A percentile compares a stretch with the other conserved stretches of the same genome.
Evolutionary conservation across 2,113 vertebrate genomes (phyloP).

Genomic region (Hydrolagus affinis): DNA sequence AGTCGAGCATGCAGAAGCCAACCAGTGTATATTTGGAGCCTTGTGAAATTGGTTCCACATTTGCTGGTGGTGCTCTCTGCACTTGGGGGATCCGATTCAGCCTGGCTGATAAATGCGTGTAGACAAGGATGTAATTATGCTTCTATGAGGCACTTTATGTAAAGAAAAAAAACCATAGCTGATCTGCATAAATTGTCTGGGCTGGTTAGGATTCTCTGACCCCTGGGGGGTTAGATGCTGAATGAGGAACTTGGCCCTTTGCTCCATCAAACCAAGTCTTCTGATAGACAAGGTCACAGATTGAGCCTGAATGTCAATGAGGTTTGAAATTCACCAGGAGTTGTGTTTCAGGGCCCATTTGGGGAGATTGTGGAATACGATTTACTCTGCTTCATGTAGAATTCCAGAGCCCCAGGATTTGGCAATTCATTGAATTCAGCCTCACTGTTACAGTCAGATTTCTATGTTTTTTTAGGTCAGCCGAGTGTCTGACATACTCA

Average conservation of each 20-base stretch:
- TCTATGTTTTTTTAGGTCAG: no score
- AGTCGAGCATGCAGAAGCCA: no score
- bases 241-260: background rate
- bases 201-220: background rate
- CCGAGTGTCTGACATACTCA: no score
- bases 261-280: background rate
- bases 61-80: background rate
- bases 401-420: no score
- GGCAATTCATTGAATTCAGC: no score
- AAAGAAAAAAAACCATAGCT: background rate
- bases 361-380: no score
- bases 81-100: background rate
- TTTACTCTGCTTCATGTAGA: no score
- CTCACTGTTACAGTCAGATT: no score
- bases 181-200: background rate
- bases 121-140: slow-evolving; percentile 26
- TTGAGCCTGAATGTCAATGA: no score
- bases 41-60: background rate
- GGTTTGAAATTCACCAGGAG: no score
- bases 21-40: background rate
- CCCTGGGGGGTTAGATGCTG: background rate
- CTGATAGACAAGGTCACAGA: background rate
- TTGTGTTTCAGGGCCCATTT: no score
- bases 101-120: background rate
- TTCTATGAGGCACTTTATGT: slow-evolving; percentile 11